These are phyloP conservation scores for Taphrorychus bicolor DNA, from an alignment of 2,888 invertebrate species.

Conservation along the genomic window DNA sequence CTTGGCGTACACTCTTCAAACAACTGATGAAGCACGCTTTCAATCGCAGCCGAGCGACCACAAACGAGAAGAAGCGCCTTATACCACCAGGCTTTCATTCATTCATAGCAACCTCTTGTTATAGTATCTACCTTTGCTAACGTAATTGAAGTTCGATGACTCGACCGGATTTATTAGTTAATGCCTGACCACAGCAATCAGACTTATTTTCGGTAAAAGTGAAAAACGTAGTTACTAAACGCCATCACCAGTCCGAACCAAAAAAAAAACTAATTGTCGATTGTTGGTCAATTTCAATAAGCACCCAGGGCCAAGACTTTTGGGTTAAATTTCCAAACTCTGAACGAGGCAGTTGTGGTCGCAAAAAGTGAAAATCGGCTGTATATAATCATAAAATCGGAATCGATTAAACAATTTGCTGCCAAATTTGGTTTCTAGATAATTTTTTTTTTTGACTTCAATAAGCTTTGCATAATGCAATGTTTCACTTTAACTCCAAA, in stretches of 20 bases:
- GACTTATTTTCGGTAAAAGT: neutral
- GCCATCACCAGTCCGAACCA: too few species aligned
- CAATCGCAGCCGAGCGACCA: neutral
- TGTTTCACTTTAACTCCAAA: too few species aligned
- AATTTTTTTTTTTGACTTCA: too few species aligned
- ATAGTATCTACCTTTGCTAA: slow-evolving; percentile 5
- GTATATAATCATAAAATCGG: neutral
- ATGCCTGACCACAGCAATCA: neutral
- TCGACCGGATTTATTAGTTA: slow-evolving; percentile 20
- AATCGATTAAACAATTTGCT: neutral
- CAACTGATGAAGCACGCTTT: neutral
- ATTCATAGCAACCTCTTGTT: slow-evolving; percentile 16
- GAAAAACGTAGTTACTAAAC: too few species aligned
- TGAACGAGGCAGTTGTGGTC: neutral
- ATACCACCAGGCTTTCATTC: slow-evolving; percentile 28
- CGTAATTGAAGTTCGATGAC: slow-evolving; percentile 36
- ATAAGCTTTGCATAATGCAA: too few species aligned
- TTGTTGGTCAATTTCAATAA: neutral
- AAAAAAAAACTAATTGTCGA: too few species aligned
- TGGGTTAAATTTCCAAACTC: neutral
- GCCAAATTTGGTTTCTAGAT: neutral
- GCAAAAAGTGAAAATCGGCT: neutral
- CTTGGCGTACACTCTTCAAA: neutral
- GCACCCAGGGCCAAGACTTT: neutral
- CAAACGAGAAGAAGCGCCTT: slow-evolving; percentile 15